Evolutionary conservation across 2,113 vertebrate species (phyloP), one percentile per base, ranked within the genome.

Genomic region (Rousettus leschenaultii): DNA sequence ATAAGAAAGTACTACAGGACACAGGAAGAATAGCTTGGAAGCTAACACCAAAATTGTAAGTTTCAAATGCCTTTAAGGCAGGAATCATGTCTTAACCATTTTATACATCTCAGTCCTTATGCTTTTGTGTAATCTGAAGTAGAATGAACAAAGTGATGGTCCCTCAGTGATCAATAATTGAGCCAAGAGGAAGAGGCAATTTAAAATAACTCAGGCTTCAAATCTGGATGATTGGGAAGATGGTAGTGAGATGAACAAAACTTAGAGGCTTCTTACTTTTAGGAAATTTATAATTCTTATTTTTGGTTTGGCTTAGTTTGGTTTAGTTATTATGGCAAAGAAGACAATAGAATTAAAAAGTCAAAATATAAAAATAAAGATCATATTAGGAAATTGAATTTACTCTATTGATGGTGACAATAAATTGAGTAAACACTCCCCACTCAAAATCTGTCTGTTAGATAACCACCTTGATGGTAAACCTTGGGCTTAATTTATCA

Each of bases 311-410:
- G 45, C 73, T 63, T 66, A 24, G 11, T 75, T 70, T 84, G 43
- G 24, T 33, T 68, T 83, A 18, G 19, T 83, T 94, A 96, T 71
- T 35, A 94, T 43, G 73, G 40, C 1, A 82, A 43, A 45, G 15
- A 78, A 68, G 14, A 95, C 70, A 74, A 21, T 2, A 89, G 22
- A 75, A 93, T 78, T 61, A 79, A 89, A 22, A 79, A 70, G 21
- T 59, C 6, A 85, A 82, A 84, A 51, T 63, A 84, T n/a, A 84
- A 80, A 95, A 45, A 19, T 43, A 94, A 65, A 35, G 15, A n/a
- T 21, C 45, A 16, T 5, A 53, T 55, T 86, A 88, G 53, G 40
- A 73, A 88, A 75, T 10, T 71, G 35, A 89, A 85, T 91, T 66
- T 71, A 45, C 33, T 68, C 33, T 68, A 65, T 0, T 21, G 15